These are phyloP conservation scores for Heliconius eleuchia DNA, from an alignment of 1,140 invertebrate genomes.

Conservation along the genomic window DNA sequence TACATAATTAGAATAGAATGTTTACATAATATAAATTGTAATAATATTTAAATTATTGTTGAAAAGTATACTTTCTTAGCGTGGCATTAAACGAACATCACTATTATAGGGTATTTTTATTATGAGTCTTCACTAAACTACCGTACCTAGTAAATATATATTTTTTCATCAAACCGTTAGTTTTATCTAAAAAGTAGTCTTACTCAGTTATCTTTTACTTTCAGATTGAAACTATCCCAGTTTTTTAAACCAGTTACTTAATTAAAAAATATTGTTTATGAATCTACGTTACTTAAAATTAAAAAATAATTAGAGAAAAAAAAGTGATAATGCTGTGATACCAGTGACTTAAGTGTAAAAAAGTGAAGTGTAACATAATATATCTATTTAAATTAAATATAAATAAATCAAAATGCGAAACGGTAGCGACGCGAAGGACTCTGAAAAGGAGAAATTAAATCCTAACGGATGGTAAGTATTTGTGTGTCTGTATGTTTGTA, in stretches of 20 bases:
- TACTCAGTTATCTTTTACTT: constrained; percentile 9
- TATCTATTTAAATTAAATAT: not conserved
- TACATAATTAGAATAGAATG: no score
- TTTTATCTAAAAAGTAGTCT: not conserved
- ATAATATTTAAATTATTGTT: not conserved
- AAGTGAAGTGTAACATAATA: constrained; percentile 12
- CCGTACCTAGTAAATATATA: not conserved
- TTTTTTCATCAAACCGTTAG: not conserved
- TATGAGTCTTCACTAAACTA: not conserved
- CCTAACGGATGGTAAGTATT: constrained; percentile 64
- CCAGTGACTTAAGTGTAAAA: constrained; percentile 27
- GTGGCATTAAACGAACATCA: not conserved
- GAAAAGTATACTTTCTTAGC: not conserved
- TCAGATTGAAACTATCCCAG: constrained; percentile 11
- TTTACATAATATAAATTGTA: not conserved
- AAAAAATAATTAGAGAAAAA: not conserved
- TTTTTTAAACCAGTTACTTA: constrained; percentile 10
- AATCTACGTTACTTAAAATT: not conserved
- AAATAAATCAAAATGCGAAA: constrained; percentile 47
- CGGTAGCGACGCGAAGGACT: constrained; percentile 48
- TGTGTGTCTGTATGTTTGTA: not conserved
- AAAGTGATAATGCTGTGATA: constrained; percentile 29
- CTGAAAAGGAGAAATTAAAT: constrained; percentile 65
- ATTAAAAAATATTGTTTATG: constrained; percentile 9
- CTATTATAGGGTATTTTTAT: not conserved